Evolutionary conservation across 2,888 invertebrate genomes (phyloP).

Genomic region (Pherbina coryleti): DNA sequence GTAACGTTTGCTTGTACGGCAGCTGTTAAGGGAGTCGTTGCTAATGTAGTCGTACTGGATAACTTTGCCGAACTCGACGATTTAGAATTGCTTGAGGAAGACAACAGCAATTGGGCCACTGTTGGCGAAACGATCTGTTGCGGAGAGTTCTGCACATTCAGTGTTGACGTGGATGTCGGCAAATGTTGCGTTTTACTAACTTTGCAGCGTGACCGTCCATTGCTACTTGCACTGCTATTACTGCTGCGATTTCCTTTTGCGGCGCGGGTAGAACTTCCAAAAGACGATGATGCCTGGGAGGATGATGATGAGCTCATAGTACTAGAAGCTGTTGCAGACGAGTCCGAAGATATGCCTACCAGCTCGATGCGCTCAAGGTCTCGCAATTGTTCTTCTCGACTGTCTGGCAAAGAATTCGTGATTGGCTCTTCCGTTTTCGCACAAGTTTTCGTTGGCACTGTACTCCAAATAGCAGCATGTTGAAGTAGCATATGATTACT

Average conservation of each 20-base stretch:
- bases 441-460: conserved; percentile 52
- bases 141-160: conserved; percentile 6
- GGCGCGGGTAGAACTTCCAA: conserved; percentile 52
- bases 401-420: conserved; percentile 32
- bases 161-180: conserved; percentile 32
- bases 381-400: neutral
- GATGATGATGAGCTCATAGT: conserved; percentile 52
- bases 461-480: conserved; percentile 67
- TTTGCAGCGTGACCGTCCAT: conserved; percentile 61
- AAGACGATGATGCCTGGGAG: conserved; percentile 51
- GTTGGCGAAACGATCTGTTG: conserved; percentile 8
- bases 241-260: conserved; percentile 70
- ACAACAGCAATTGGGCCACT: neutral
- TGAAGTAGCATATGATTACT: conserved; percentile 78
- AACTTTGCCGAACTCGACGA: neutral
- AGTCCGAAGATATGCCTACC: conserved; percentile 48
- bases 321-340: conserved; percentile 49
- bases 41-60: conserved; percentile 1
- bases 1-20: conserved; percentile 29
- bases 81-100: neutral
- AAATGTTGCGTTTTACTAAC: conserved; percentile 50
- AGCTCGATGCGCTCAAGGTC: conserved; percentile 51
- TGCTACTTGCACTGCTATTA: conserved; percentile 57
- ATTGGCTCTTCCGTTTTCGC: conserved; percentile 14
- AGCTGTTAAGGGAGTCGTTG: conserved; percentile 35